These are phyloP conservation scores for Enoplosus armatus DNA, from an alignment of 2,797 vertebrate species.

Conservation along the genomic window DNA sequence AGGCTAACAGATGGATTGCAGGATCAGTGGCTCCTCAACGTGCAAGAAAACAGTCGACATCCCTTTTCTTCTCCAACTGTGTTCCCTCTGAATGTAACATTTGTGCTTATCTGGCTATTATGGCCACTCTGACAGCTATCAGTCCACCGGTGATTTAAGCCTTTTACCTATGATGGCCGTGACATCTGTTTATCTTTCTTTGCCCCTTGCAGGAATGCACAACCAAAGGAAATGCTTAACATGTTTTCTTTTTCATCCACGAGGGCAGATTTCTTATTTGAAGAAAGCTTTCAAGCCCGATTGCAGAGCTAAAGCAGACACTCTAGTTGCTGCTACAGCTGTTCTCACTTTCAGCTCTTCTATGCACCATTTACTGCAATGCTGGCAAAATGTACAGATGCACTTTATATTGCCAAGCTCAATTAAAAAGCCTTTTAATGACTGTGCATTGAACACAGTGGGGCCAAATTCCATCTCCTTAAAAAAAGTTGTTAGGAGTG, in stretches of 20 bases:
- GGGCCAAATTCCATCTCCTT: conserved; percentile 44
- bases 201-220: conserved; percentile 62
- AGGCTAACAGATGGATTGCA: conserved; percentile 69
- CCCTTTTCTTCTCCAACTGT: conserved; percentile 39
- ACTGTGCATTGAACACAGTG: conserved; percentile 43
- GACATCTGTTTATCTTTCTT: conserved; percentile 78
- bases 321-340: conserved; percentile 63
- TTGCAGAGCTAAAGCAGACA: conserved; percentile 41
- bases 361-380: conserved; percentile 73
- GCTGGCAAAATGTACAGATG: conserved; percentile 67
- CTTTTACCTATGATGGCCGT: conserved; percentile 42
- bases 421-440: conserved; percentile 69
- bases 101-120: conserved; percentile 51
- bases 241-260: conserved; percentile 45
- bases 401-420: conserved; percentile 57
- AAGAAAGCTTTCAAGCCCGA: conserved; percentile 36
- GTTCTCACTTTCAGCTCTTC: conserved; percentile 65
- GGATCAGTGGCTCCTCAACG: conserved; percentile 65
- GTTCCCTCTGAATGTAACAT: conserved; percentile 33
- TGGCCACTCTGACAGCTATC: conserved; percentile 37
- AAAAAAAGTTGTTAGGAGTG: conserved; percentile 34
- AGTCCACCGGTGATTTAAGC: conserved; percentile 47
- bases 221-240: conserved; percentile 65
- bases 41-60: conserved; percentile 47
- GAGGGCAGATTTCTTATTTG: conserved; percentile 43